phyloP scores from a whole-genome alignment of 2,888 invertebrate species.

The Scotopteryx bipunctaria region DNA sequence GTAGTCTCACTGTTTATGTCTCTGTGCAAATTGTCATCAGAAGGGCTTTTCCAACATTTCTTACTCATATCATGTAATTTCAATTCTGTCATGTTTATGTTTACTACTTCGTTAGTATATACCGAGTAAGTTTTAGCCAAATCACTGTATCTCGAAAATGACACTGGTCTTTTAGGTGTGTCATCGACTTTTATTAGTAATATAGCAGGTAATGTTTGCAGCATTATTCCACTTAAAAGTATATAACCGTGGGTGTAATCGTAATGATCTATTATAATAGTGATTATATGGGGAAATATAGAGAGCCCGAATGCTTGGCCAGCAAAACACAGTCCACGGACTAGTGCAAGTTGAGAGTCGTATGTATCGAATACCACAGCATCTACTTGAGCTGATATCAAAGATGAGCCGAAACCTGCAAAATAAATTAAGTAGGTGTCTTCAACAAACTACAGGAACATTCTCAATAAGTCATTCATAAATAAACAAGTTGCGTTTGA shows the following conservation, averaged over 20 bases:
- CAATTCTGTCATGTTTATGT: conserved; percentile 62
- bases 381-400: conserved; percentile 76
- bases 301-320: conserved; percentile 77
- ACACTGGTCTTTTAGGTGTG: conserved; percentile 53
- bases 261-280: conserved; percentile 64
- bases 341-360: conserved; percentile 63
- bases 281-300: conserved; percentile 72
- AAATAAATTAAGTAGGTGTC: conserved; percentile 22
- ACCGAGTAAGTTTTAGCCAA: conserved; percentile 66
- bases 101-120: conserved; percentile 62
- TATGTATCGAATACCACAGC: conserved; percentile 77
- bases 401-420: conserved; percentile 74
- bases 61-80: conserved; percentile 70
- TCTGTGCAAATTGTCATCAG: conserved; percentile 66
- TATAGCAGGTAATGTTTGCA: conserved; percentile 71
- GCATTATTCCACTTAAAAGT: conserved; percentile 65
- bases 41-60: conserved; percentile 77
- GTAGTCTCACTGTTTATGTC: conserved; percentile 46
- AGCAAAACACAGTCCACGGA: conserved; percentile 66
- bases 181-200: conserved; percentile 65
- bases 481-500: too few species aligned
- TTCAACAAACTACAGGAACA: too few species aligned
- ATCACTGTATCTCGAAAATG: conserved; percentile 68
- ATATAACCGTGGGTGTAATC: conserved; percentile 67
- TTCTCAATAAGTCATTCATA: too few species aligned